Evolutionary conservation across 2,113 vertebrate species (phyloP).

Genomic region (Aramus guarauna): DNA sequence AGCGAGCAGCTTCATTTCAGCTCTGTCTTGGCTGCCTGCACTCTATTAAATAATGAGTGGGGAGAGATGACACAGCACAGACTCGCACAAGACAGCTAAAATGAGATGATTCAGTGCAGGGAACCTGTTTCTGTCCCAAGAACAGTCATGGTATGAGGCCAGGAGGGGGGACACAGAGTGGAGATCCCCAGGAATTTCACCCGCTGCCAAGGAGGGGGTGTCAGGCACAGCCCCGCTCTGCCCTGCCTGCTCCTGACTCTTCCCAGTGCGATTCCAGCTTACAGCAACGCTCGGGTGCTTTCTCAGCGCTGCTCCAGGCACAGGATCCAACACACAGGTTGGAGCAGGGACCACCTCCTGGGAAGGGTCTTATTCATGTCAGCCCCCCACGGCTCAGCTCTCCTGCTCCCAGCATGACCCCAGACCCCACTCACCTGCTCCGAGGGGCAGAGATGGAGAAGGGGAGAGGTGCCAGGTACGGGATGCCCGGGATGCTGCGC

Average conservation of each 20-base stretch:
- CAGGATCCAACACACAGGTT: background rate
- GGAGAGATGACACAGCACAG: conserved; percentile 5
- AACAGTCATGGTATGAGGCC: background rate
- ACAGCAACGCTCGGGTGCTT: background rate
- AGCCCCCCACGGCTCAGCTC: background rate
- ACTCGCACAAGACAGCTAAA: background rate
- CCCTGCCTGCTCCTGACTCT: background rate
- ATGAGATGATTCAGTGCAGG: background rate
- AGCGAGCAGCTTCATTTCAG: background rate
- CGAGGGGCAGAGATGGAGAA: background rate
- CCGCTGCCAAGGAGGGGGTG: rapidly evolving
- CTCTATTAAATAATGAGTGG: background rate
- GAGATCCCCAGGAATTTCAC: background rate
- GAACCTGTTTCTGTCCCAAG: background rate
- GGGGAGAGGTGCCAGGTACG: background rate
- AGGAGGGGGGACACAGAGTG: background rate
- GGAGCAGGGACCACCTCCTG: background rate
- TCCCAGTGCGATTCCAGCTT: background rate
- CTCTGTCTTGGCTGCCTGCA: background rate
- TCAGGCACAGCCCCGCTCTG: background rate
- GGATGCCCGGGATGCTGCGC: background rate
- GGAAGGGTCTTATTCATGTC: background rate
- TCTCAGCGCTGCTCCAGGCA: background rate
- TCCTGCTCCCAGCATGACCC: background rate
- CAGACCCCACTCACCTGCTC: background rate